Evolutionary conservation across 1,140 invertebrate genomes (phyloP).

Genomic region (Lordiphosa mommai): DNA sequence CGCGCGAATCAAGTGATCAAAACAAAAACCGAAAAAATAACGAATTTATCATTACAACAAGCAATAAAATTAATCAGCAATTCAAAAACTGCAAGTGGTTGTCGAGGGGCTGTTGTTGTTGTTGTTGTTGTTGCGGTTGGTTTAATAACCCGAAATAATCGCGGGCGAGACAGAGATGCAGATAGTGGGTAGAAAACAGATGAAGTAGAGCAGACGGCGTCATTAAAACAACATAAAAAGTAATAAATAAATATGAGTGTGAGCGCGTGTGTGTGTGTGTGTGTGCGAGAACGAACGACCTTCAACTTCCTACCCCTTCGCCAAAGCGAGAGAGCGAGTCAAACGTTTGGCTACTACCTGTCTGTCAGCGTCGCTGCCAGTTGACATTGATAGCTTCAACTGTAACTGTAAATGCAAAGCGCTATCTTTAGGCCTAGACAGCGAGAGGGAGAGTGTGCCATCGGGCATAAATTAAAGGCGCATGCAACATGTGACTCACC

Average conservation of each 20-base stretch:
- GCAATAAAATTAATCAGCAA: constrained; percentile 78
- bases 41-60: constrained; percentile 78
- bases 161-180: constrained; percentile 59
- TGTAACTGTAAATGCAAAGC: constrained; percentile 55
- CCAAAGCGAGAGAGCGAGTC: constrained; percentile 23
- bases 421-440: constrained; percentile 15
- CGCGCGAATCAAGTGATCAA: constrained; percentile 68
- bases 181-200: constrained; percentile 31
- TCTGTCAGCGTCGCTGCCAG: constrained; percentile 34
- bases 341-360: constrained; percentile 47
- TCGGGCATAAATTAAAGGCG: constrained; percentile 66
- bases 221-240: constrained; percentile 77
- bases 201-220: constrained; percentile 59
- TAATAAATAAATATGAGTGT: constrained; percentile 75
- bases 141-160: constrained; percentile 77
- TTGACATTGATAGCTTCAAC: constrained; percentile 68
- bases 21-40: constrained; percentile 77
- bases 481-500: constrained; percentile 67
- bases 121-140: constrained; percentile 47
- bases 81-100: constrained; percentile 75
- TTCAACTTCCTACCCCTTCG: constrained; percentile 75
- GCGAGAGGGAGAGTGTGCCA: constrained; percentile 17
- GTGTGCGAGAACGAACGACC: constrained; percentile 69
- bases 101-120: constrained; percentile 27
- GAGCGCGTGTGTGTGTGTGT: constrained; percentile 26